Evolutionary conservation across 1,140 invertebrate species (phyloP), one percentile per base, ranked within the genome.

Genomic region (Nephotettix cincticeps): DNA sequence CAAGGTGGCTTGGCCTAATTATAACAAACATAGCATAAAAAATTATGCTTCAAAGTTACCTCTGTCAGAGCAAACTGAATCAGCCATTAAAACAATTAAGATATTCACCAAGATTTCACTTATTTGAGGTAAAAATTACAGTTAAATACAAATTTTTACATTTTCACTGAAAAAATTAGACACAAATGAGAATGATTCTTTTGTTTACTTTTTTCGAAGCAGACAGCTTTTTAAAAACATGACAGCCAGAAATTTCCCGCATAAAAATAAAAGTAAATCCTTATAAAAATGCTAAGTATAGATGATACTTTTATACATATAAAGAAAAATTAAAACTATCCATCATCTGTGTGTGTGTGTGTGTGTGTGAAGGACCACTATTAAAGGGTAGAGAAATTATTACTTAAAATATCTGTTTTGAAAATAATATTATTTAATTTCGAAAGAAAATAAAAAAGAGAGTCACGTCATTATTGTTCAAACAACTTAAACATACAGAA

Each of bases 201-300:
- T 61, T 61, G 56, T 61, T 61, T 61, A 61, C 56, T 61, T 61
- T 61, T 61, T 61, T 61, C 21, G 56, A 3, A 61, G 56, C 56
- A 61, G 56, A 61, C 56, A 61, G 56, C 56, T 61, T 27, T 23
- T 11, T 27, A 61, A 61, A 61, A 61, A 61, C 56, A 28, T 61
- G 27, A 61, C 56, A 29, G 25, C 56, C 21, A n/a, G 6, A 61
- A 61, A 61, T 61, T 27, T 61, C 56, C 56, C 56, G 28, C 27
- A 27, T 21, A 61, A 61, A 61, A 61, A 23, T 14, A 25, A 61
- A 23, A 29, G 9, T 6, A 61, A 4, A 4, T 6, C 17, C 19
- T 23, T n/a, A n/a, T 19, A 51, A n/a, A 51, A 51, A 19, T 51
- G 17, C n/a, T 9, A 19, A 19, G 17, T 51, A 23, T 9, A 9